Evolutionary conservation across 1,140 invertebrate genomes (phyloP).

Genomic region (Conus ventricosus): DNA sequence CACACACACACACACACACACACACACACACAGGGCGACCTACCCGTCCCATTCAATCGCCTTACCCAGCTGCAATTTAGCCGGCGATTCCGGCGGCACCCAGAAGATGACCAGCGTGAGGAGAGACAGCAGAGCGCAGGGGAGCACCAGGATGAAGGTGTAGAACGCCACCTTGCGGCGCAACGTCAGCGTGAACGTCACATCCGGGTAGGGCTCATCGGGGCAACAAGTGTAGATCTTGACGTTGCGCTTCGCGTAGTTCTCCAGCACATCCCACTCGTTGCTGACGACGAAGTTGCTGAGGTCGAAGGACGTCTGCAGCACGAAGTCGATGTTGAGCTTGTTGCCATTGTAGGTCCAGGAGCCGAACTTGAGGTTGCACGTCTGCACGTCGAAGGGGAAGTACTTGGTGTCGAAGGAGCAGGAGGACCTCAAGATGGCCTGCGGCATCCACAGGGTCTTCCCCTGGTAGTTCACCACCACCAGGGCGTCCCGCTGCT

Average conservation of each 20-base stretch:
- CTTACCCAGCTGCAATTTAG: conserved; percentile 73
- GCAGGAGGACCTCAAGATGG: conserved; percentile 82
- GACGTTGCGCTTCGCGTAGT: conserved; percentile 56
- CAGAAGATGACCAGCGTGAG: conserved; percentile 73
- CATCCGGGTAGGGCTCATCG: conserved; percentile 68
- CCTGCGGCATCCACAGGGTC: conserved; percentile 83
- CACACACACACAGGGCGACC: neutral
- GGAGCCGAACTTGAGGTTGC: conserved; percentile 89
- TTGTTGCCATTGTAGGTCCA: conserved; percentile 98
- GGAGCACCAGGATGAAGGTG: conserved; percentile 72
- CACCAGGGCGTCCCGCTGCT: conserved; percentile 70
- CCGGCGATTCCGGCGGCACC: conserved; percentile 74
- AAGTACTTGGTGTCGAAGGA: conserved; percentile 79
- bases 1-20: neutral
- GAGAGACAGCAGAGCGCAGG: conserved; percentile 68
- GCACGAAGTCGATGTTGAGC: conserved; percentile 78
- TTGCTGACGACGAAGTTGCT: conserved; percentile 70
- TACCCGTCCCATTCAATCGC: too few relatives aligned
- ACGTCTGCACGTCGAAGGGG: conserved; percentile 63
- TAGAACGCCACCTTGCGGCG: conserved; percentile 71
- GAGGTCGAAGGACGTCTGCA: conserved; percentile 43
- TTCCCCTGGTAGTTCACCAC: conserved; percentile 76
- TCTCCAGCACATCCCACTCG: conserved; percentile 70
- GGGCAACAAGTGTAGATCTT: conserved; percentile 69
- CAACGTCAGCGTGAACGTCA: conserved; percentile 68